Conservation (phyloP, 1,140 invertebrate species). For the Penaeus vannamei region DNA sequence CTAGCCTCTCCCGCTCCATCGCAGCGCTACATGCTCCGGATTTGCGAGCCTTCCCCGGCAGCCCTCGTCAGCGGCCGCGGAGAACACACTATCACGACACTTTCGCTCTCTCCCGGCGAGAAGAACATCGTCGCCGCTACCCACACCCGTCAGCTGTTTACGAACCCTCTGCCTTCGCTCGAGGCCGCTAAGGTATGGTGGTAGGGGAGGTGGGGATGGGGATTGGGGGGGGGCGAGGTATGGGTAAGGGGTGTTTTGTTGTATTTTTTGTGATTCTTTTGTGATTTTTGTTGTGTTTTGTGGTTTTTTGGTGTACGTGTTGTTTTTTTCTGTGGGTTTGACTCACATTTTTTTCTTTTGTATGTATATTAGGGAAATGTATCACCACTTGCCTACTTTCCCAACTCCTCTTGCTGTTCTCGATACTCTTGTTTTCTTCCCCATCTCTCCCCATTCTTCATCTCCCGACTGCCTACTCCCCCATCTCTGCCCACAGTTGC, state of each 20-base stretch:
- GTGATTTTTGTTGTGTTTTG: no score
- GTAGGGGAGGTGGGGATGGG: background rate
- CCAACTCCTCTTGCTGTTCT: background rate
- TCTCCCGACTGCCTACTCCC: no score
- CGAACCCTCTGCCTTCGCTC: constrained; percentile 59
- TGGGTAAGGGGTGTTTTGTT: no score
- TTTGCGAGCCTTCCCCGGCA: constrained; percentile 61
- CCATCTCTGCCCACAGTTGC: no score
- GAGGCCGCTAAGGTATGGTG: constrained; percentile 55
- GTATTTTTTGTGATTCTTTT: no score
- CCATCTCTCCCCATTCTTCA: no score
- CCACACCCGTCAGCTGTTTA: constrained; percentile 65
- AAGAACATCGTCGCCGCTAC: constrained; percentile 59
- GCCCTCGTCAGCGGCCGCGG: constrained; percentile 65
- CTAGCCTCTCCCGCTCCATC: no score
- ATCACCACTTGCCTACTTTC: no score
- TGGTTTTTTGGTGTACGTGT: no score
- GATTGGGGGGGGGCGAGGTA: background rate
- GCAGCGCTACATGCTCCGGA: constrained; percentile 58
- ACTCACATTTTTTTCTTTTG: background rate
- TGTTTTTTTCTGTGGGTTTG: no score
- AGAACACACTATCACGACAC: constrained; percentile 59
- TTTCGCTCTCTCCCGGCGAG: constrained; percentile 57
- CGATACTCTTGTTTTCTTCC: background rate
- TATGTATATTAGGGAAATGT: background rate